These are phyloP conservation scores for Semnornis frantzii DNA, from an alignment of 2,113 vertebrate genomes.

Conservation along the genomic window DNA sequence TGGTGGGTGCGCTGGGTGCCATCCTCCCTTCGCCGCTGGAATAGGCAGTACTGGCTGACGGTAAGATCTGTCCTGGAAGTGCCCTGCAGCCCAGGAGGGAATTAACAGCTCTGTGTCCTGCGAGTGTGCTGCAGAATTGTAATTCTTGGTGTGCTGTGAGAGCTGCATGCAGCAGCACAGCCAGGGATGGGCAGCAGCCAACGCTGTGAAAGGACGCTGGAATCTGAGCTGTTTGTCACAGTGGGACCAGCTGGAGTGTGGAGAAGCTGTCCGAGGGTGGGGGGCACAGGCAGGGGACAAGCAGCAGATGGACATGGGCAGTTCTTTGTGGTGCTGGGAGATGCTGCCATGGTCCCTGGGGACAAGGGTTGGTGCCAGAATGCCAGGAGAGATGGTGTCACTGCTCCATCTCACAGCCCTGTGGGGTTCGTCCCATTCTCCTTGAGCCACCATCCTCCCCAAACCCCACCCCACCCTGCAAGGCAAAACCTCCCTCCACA, in stretches of 20 bases:
- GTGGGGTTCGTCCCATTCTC: not conserved
- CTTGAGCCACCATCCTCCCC: not conserved
- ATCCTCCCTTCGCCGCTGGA: not conserved
- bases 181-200: not conserved
- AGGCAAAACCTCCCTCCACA: not conserved
- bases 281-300: not conserved
- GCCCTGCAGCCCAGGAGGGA: constrained; percentile 12
- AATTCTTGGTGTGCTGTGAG: not conserved
- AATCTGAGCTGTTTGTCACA: not conserved
- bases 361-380: not conserved
- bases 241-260: not conserved
- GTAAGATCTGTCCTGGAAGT: not conserved
- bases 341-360: not conserved
- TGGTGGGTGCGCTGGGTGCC: not conserved
- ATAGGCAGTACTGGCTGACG: not conserved
- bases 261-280: not conserved
- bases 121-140: constrained; percentile 51
- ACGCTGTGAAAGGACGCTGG: not conserved
- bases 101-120: constrained; percentile 43
- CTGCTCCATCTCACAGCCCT: not conserved
- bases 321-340: fast-evolving
- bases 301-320: not conserved
- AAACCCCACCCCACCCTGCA: not conserved
- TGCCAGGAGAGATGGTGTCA: not conserved
- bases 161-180: not conserved